Base-by-base conservation (phyloP, 2,797 vertebrate genomes). In the Acrocephalus scirpaceus region DNA sequence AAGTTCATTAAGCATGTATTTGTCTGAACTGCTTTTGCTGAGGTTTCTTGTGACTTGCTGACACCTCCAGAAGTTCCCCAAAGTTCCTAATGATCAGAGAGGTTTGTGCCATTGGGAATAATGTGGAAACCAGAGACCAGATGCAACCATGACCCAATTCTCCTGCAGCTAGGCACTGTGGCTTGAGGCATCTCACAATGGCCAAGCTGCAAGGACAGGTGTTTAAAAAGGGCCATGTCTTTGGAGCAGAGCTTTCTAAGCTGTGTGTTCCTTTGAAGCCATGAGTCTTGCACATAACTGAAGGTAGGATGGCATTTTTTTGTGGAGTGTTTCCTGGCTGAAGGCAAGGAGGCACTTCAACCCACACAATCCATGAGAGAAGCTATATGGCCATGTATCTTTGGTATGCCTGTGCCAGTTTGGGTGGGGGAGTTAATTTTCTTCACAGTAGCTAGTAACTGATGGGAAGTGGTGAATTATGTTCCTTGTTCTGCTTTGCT, bases 291-390 rank as follows among this genome's bases (percentile, higher is more conserved):
- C 32, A 11, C 26, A 14, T 25, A 30, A 53, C 7, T 61, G 71
- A 48, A 48, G 27, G 42, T 14, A 48, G 36, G 9, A 8, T 13
- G 13, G 20, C n/a, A 61, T 53, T 66, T 47, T 29, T 30, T 54
- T 76, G 3, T 10, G 30, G 15, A 32, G 16, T 64, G 19, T 82
- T 72, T 75, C 54, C 47, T 76, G 47, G 20, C 38, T 62, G 44
- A 48, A 61, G 86, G 10, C 62, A 47, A 65, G 42, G 50, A 75
- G 6, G 16, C 21, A 19, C 17, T 76, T 66, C 20, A 25, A 2
- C 0, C 0, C 30, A 7, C 2, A 3, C 2, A n/a, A 26, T 32
- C 5, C 1, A 8, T 56, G 44, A 29, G 60, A 88, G 44, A 65
- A 69, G 30, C 34, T 67, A 0, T 48, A 9, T 2, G 8, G 17